Conservation (phyloP, 2,888 invertebrate genomes). For the Eretmocerus hayati region DNA sequence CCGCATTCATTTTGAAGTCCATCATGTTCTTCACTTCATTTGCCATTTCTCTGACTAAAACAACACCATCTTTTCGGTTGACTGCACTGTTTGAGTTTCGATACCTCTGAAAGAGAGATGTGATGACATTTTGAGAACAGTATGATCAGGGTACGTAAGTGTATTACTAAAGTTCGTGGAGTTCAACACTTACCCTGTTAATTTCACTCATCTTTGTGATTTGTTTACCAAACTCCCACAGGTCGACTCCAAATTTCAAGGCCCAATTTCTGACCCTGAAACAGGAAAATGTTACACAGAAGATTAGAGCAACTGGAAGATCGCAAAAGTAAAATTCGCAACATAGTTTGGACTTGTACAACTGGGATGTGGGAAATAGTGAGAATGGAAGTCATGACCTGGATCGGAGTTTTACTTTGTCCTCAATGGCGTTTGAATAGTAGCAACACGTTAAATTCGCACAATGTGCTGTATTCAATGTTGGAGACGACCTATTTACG, state of each 20-base stretch:
- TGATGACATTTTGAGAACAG: too few species aligned
- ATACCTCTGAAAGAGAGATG: slow-evolving; percentile 71
- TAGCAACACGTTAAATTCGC: too few species aligned
- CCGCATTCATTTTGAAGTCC: slow-evolving; percentile 87
- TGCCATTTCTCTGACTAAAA: slow-evolving; percentile 80
- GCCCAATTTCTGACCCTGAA: slow-evolving; percentile 88
- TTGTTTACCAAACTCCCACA: slow-evolving; percentile 83
- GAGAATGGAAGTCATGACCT: not conserved
- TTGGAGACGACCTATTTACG: slow-evolving; percentile 3
- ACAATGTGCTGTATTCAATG: too few species aligned
- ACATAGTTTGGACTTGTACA: too few species aligned
- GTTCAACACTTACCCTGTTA: slow-evolving; percentile 62
- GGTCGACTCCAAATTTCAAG: slow-evolving; percentile 79
- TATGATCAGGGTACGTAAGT: too few species aligned
- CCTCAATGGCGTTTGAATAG: slow-evolving; percentile 19
- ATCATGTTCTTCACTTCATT: slow-evolving; percentile 88
- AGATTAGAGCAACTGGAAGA: too few species aligned
- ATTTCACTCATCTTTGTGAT: slow-evolving; percentile 84
- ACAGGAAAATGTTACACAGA: slow-evolving; percentile 18
- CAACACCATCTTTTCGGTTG: slow-evolving; percentile 74
- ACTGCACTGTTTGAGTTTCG: slow-evolving; percentile 71
- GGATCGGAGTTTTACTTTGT: slow-evolving; percentile 19
- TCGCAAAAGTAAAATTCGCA: too few species aligned
- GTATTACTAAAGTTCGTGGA: not conserved
- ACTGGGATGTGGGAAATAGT: not conserved